Conservation (phyloP, 2,888 invertebrate genomes). For the Empis livida region DNA sequence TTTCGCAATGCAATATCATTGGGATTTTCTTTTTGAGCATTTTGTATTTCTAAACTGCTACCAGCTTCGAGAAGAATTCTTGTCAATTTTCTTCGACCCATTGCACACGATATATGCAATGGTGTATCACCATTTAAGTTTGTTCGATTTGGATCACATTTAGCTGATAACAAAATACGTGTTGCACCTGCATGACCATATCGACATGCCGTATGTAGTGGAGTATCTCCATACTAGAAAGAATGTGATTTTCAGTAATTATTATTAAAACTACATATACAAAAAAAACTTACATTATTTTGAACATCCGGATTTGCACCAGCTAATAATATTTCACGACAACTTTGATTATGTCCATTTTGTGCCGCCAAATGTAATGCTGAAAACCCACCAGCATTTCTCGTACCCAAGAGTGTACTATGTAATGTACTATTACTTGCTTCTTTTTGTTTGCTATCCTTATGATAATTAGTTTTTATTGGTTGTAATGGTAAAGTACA, state of each 20-base stretch:
- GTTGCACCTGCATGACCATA: conserved; percentile 96
- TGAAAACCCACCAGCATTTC: conserved; percentile 80
- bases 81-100: conserved; percentile 84
- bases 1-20: conserved; percentile 81
- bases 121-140: conserved; percentile 96
- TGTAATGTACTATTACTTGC: conserved; percentile 39
- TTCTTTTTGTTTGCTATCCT: background rate
- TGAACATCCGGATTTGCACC: conserved; percentile 79
- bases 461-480: background rate
- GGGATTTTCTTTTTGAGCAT: conserved; percentile 62
- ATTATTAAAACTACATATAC: background rate
- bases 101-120: conserved; percentile 85
- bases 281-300: conserved; percentile 55
- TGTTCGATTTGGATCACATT: conserved; percentile 72
- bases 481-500: conserved; percentile 25
- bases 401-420: conserved; percentile 47
- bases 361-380: conserved; percentile 92
- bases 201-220: conserved; percentile 85
- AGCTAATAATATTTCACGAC: conserved; percentile 73
- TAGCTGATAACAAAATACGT: conserved; percentile 82
- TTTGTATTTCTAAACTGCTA: conserved; percentile 50
- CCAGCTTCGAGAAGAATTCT: conserved; percentile 80
- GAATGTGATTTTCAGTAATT: conserved; percentile 1
- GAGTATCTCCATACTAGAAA: conserved; percentile 80
- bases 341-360: conserved; percentile 93